phyloP scores from a whole-genome alignment of 2,888 invertebrate species.

The Acleris cristana region DNA sequence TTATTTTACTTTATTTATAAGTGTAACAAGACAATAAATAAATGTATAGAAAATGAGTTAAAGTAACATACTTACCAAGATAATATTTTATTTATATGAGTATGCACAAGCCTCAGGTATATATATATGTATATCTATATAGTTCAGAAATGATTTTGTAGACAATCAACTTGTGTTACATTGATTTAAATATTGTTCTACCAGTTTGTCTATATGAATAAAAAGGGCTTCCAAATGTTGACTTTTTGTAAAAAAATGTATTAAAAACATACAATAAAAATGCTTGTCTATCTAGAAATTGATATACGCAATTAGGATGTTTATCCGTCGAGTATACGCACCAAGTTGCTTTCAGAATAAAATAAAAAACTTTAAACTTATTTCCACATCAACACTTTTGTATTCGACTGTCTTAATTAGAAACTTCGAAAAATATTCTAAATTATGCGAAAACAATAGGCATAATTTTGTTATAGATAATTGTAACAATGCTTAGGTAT shows the following conservation, averaged over 20 bases:
- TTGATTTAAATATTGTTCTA: conserved; percentile 4
- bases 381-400: conserved; percentile 15
- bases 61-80: no score
- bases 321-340: conserved; percentile 6
- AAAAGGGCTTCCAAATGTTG: conserved; percentile 52
- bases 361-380: not conserved
- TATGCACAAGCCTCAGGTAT: no score
- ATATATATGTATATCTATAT: no score
- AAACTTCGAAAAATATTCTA: not conserved
- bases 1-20: no score
- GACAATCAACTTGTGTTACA: conserved; percentile 4
- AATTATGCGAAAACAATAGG: conserved; percentile 3
- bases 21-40: no score
- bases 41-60: no score
- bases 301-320: conserved; percentile 38
- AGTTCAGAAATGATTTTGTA: no score
- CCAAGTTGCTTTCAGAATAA: not conserved
- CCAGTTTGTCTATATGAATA: conserved; percentile 47
- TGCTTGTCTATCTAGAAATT: conserved; percentile 47
- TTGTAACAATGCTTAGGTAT: conserved; percentile 47
- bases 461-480: conserved; percentile 10
- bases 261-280: conserved; percentile 38
- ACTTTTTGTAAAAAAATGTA: conserved; percentile 36
- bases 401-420: conserved; percentile 8
- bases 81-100: no score